These are phyloP conservation scores for Ceratosolen solmsi DNA, from an alignment of 1,140 invertebrate species.

Conservation along the genomic window DNA sequence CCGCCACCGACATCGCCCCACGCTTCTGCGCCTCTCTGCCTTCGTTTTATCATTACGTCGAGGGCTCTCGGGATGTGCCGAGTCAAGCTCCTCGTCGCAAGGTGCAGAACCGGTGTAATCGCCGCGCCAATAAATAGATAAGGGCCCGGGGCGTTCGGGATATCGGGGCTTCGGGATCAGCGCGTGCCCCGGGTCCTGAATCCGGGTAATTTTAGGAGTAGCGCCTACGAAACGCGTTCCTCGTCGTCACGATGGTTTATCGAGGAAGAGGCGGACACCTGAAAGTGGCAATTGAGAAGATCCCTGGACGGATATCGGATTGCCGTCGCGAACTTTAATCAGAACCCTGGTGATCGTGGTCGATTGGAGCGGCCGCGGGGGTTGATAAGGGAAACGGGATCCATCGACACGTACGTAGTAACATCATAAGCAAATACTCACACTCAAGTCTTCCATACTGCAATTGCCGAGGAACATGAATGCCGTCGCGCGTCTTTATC, in stretches of 20 bases:
- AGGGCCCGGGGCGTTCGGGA: not conserved
- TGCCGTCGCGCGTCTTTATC: slow-evolving; percentile 53
- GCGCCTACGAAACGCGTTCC: not conserved
- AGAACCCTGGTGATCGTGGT: not conserved
- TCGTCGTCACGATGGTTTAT: not conserved
- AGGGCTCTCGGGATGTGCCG: too few species aligned
- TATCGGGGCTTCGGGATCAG: not conserved
- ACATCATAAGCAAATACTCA: slow-evolving; percentile 58
- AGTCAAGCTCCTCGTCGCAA: not conserved
- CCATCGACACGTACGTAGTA: not conserved
- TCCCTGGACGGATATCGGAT: not conserved
- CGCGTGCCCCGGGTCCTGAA: slow-evolving; percentile 1
- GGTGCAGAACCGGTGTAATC: slow-evolving; percentile 23
- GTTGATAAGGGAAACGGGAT: not conserved
- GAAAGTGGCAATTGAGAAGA: not conserved
- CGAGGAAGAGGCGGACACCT: not conserved
- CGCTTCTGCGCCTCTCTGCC: too few species aligned
- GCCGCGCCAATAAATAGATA: not conserved
- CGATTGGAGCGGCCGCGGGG: too few species aligned
- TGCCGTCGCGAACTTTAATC: not conserved
- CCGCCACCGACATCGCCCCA: too few species aligned
- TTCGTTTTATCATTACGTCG: too few species aligned
- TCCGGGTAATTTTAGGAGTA: not conserved
- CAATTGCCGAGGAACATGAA: slow-evolving; percentile 58
- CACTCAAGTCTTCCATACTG: slow-evolving; percentile 70